Base-by-base conservation (phyloP, 2,113 vertebrate genomes). In the Rhinolophus ferrumequinum region DNA sequence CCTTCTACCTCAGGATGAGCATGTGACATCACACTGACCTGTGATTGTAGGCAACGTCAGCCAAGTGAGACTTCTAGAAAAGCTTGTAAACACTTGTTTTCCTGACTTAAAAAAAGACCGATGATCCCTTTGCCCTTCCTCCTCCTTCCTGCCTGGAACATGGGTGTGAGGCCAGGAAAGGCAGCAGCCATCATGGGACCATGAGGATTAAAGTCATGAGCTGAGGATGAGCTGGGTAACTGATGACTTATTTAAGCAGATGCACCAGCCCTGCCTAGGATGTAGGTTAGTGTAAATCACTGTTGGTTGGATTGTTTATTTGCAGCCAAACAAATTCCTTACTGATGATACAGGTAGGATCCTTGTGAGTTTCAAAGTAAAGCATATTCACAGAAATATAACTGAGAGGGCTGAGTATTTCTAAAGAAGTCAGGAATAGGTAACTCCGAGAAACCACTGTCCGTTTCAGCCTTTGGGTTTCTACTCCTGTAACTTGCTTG, bases 61-160 rank as follows among this genome's bases (percentile, higher is more conserved):
- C 76, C 82, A 50, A 86, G 60, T 14, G 38, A 95, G 12, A 21
- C 54, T 93, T 95, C 94, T 76, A 72, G 50, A 44, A 88, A 88
- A 58, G 26, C 66, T 80, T 52, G 30, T 3, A 91, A 62, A 88
- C 44, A 21, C 56, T 73, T 60, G 33, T 81, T 86, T 93, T 50
- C 84, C 44, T 80, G 11, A 26, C 76, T 94, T 76, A 5, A 64
- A 60, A 52, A 73, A 21, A 15, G n/a, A 14, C 16, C 3, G 2
- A 13, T 44, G 13, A 72, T 12, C 76, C 2, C 21, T 96, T 83
- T 75, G 44, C 24, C 66, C 38, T 86, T 86, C 24, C 35, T 97
- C 35, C 50, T 64, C 47, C 41, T 76, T 92, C 47, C 67, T 92
- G 47, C 64, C 70, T 33, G 54, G 72, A 88, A 44, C 35, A 21